Evolutionary conservation across 2,113 vertebrate genomes (phyloP), one percentile per base, ranked within the genome.

Genomic region (Cynocephalus volans): DNA sequence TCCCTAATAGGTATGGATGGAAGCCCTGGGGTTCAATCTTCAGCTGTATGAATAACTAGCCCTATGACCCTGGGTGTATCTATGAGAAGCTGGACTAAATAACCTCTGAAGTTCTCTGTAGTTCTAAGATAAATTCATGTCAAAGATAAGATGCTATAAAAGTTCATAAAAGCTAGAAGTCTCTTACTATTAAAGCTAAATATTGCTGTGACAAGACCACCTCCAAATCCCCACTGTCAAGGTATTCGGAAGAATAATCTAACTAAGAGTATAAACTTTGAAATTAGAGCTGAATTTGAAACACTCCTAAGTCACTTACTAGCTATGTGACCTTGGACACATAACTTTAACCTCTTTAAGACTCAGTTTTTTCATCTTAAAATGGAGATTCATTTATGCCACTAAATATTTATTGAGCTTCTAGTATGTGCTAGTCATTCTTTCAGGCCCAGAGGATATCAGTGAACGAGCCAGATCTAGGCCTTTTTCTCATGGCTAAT

Each of bases 81-180:
- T 89, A 1, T 26, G 67, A 93, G 72, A 94, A 36, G 14, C 19
- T 83, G 83, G 65, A 65, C 41, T 75, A 36, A 45, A 94, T 76
- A 50, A 1, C 26, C n/a, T 85, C 1, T 33, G 52, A 76, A 6
- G 6, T 77, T 50, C 21, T 62, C 3, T 33, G 4, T 58, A 50
- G 21, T 92, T 88, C 54, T 85, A 88, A 87, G 96, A 77, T 90
- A 52, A 76, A 64, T 84, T 88, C n/a, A 72, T 60, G 48, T 24
- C 12, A 65, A 91, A 33, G 81, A 45, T 24, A 81, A 82, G 24
- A 72, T 88, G n/a, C 41, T 92, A 36, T 28, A 36, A 54, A 91
- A 36, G 12, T 69, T 95, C 8, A 31, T 45, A 79, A 21, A 65
- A 15, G 28, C 48, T 79, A 23, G 14, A 73, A 73, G 33, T 26